Conservation (phyloP, 2,797 vertebrate species). For the Syngnathus acus region DNA sequence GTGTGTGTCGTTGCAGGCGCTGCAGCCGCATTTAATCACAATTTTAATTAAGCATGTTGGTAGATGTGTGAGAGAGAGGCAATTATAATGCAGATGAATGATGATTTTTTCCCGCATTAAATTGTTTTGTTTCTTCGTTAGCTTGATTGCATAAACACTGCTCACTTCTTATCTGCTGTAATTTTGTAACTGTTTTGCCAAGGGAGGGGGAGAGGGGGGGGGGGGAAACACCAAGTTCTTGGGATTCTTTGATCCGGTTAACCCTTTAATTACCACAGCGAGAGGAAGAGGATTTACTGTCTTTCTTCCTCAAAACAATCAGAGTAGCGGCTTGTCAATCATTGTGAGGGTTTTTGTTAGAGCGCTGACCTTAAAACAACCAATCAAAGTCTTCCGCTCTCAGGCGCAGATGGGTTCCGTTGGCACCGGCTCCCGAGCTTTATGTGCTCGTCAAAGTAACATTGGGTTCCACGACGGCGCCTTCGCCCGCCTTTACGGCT, state of each 20-base stretch:
- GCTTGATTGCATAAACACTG: slow-evolving; percentile 99
- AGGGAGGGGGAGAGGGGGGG: not conserved
- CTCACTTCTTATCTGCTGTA: slow-evolving; percentile 94
- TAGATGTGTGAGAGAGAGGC: slow-evolving; percentile 99
- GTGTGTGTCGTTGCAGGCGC: slow-evolving; percentile 94
- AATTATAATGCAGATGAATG: slow-evolving; percentile 99
- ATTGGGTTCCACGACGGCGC: slow-evolving; percentile 68
- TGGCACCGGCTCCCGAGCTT: slow-evolving; percentile 63
- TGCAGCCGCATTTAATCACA: slow-evolving; percentile 99
- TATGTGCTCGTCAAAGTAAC: slow-evolving; percentile 78
- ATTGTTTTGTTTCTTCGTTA: slow-evolving; percentile 99
- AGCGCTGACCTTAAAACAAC: slow-evolving; percentile 51
- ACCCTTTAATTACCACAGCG: slow-evolving; percentile 76
- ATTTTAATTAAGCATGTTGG: slow-evolving; percentile 99
- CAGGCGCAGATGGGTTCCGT: slow-evolving; percentile 54
- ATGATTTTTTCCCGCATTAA: slow-evolving; percentile 99
- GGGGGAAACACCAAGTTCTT: slow-evolving; percentile 78
- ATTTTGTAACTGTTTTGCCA: slow-evolving; percentile 96
- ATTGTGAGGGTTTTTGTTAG: slow-evolving; percentile 15
- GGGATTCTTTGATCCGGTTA: slow-evolving; percentile 93
- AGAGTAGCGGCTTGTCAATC: slow-evolving; percentile 19
- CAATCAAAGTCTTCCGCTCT: slow-evolving; percentile 59
- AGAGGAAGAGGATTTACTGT: slow-evolving; percentile 24
- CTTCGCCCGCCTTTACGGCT: slow-evolving; percentile 61
- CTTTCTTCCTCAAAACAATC: slow-evolving; percentile 16